Conservation (phyloP, 2,113 vertebrate genomes). For the Mesembrinibis cayennensis region DNA sequence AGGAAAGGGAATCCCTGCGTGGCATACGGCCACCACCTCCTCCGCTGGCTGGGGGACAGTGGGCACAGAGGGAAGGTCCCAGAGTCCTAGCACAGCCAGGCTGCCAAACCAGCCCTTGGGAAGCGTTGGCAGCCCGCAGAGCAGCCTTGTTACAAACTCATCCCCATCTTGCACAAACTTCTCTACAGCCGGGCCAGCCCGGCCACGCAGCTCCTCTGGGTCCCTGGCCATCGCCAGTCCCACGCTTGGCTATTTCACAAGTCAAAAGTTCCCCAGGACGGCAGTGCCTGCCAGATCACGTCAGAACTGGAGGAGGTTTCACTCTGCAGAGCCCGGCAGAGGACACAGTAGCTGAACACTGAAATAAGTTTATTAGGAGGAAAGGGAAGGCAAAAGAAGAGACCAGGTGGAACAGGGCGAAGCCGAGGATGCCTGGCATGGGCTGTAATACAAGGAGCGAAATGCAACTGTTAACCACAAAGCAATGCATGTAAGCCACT, state of each 20-base stretch:
- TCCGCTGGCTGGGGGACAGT: slow-evolving; percentile 55
- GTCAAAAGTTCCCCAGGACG: slow-evolving; percentile 2
- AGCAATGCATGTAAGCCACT: not conserved
- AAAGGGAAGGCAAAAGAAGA: not conserved
- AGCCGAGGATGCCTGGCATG: not conserved
- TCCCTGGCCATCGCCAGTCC: not conserved
- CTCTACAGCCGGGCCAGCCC: not conserved
- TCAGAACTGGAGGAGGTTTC: not conserved
- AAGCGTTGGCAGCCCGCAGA: slow-evolving; percentile 37
- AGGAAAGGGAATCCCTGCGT: slow-evolving; percentile 66
- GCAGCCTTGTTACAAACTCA: not conserved
- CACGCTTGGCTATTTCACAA: not conserved
- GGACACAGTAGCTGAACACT: not conserved
- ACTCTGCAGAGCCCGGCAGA: not conserved
- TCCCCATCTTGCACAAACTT: not conserved
- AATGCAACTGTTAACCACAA: not conserved
- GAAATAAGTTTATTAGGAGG: not conserved
- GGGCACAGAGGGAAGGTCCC: slow-evolving; percentile 33
- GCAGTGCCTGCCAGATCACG: not conserved
- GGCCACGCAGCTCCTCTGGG: not conserved
- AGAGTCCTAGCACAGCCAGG: slow-evolving; percentile 48
- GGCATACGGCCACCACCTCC: slow-evolving; percentile 58
- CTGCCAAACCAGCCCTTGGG: slow-evolving; percentile 60
- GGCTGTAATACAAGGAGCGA: not conserved
- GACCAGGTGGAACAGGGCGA: rapidly evolving